Conservation (phyloP, 2,888 invertebrate genomes). For the Sinohyriopsis cumingii region DNA sequence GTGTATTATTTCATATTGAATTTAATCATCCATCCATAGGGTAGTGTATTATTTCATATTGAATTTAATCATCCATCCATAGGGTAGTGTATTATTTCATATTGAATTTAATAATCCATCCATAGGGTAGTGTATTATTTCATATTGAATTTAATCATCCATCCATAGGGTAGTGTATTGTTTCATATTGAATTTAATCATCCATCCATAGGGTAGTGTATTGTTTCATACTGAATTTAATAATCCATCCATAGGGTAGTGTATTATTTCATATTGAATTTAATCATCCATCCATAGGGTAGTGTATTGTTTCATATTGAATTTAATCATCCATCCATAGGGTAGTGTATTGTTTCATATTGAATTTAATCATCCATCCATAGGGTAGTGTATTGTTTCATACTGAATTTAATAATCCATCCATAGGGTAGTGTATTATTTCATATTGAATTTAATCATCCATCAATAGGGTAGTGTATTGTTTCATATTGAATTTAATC, state of each 20-base stretch:
- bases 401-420: slow-evolving; percentile 76
- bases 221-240: too few relatives aligned
- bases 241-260: slow-evolving; percentile 83
- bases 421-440: slow-evolving; percentile 77
- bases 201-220: slow-evolving; percentile 81
- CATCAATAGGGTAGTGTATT: slow-evolving; percentile 80
- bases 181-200: slow-evolving; percentile 73
- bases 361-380: slow-evolving; percentile 79
- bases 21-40: slow-evolving; percentile 82
- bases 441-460: slow-evolving; percentile 75
- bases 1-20: slow-evolving; percentile 10
- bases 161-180: slow-evolving; percentile 78
- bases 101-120: slow-evolving; percentile 77
- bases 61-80: slow-evolving; percentile 81
- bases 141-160: slow-evolving; percentile 76
- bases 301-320: slow-evolving; percentile 26
- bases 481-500: slow-evolving; percentile 65
- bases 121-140: slow-evolving; percentile 76
- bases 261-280: too few relatives aligned
- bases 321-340: slow-evolving; percentile 82
- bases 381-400: slow-evolving; percentile 75
- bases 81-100: slow-evolving; percentile 73
- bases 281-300: slow-evolving; percentile 85
- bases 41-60: slow-evolving; percentile 71
- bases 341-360: slow-evolving; percentile 72